phyloP scores from a whole-genome alignment of 2,113 vertebrate species.

The Noctilio leporinus region DNA sequence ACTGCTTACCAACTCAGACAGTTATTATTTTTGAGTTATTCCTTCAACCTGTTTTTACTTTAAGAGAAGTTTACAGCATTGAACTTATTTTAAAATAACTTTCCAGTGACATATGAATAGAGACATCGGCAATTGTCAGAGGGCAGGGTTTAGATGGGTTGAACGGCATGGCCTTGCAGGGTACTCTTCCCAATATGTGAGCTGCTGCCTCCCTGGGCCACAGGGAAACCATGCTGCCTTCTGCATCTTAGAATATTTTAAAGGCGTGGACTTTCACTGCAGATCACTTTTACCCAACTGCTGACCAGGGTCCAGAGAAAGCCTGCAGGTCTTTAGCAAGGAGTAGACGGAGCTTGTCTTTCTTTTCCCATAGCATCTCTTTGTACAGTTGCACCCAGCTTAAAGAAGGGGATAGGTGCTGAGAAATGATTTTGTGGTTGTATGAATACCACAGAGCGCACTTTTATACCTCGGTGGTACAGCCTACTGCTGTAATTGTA shows the following conservation, averaged over 20 bases:
- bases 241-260: neutral
- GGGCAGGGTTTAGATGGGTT: neutral
- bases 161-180: rapidly evolving
- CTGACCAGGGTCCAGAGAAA: neutral
- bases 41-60: neutral
- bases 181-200: rapidly evolving
- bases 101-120: neutral
- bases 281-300: neutral
- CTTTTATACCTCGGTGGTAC: no score
- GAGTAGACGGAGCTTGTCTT: neutral
- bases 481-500: neutral
- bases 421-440: neutral
- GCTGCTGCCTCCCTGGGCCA: neutral
- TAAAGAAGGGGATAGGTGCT: neutral
- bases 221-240: neutral
- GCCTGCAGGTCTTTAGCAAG: neutral
- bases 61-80: neutral
- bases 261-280: neutral
- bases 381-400: neutral
- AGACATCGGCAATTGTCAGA: neutral
- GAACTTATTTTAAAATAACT: neutral
- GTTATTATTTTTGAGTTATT: neutral
- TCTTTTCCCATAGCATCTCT: rapidly evolving
- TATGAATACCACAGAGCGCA: no score
- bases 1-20: neutral